Percentiles rank a stretch among this genome's conserved stretches.
These are phyloP conservation scores for Melipona bicolor DNA, from an alignment of 2,888 invertebrate species.

Conservation along the genomic window DNA sequence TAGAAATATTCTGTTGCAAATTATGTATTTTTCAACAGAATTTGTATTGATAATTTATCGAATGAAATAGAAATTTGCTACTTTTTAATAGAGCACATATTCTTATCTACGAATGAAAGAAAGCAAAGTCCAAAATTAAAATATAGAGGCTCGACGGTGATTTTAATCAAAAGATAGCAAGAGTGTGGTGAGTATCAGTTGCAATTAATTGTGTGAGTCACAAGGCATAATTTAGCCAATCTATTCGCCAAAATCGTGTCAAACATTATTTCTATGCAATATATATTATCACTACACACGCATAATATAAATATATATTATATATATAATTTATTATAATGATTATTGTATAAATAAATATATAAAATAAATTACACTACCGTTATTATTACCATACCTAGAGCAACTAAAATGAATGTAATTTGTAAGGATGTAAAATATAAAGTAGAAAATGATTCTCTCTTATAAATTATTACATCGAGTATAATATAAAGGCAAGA, in stretches of 20 bases:
- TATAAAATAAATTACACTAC: slow-evolving; percentile 71
- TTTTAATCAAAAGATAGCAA: slow-evolving; percentile 74
- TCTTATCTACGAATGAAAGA: slow-evolving; percentile 62
- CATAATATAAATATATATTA: slow-evolving; percentile 69
- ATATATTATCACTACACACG: slow-evolving; percentile 69
- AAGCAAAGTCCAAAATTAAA: slow-evolving; percentile 71
- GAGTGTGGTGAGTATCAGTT: slow-evolving; percentile 69
- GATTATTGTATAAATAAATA: slow-evolving; percentile 79
- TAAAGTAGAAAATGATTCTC: slow-evolving; percentile 49
- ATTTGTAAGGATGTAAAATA: slow-evolving; percentile 63
- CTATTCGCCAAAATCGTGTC: slow-evolving; percentile 78
- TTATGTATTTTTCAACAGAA: background rate
- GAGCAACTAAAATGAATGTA: slow-evolving; percentile 61
- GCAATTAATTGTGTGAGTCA: slow-evolving; percentile 72
- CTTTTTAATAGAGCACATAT: slow-evolving; percentile 64
- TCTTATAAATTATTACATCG: slow-evolving; percentile 39
- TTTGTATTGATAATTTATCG: slow-evolving; percentile 8
- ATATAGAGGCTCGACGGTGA: slow-evolving; percentile 74
- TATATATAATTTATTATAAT: slow-evolving; percentile 77
- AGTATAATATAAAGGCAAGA: background rate
- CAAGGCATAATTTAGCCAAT: slow-evolving; percentile 72
- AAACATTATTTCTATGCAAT: slow-evolving; percentile 78
- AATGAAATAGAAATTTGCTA: slow-evolving; percentile 40
- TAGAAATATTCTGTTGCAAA: slow-evolving; percentile 4
- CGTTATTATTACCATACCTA: slow-evolving; percentile 70